Evolutionary conservation across 2,797 vertebrate genomes (phyloP).

Genomic region (Trachops cirrhosus): DNA sequence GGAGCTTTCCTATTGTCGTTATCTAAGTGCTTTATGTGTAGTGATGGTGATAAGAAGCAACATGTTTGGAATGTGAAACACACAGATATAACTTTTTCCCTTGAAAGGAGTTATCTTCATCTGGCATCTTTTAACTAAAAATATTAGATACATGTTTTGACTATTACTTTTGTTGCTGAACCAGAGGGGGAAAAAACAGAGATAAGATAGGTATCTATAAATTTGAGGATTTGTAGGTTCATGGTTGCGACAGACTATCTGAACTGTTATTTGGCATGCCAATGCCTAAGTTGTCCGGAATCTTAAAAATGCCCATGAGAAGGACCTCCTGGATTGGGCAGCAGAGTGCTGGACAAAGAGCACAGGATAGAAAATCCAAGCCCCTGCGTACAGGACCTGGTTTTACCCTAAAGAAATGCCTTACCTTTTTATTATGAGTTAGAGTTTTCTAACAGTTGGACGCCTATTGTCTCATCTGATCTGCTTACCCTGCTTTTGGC

Average conservation of each 20-base stretch:
- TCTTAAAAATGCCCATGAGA: background rate
- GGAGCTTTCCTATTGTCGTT: background rate
- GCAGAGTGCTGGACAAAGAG: background rate
- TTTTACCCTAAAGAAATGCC: background rate
- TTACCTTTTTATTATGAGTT: background rate
- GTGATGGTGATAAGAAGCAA: background rate
- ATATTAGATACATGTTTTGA: slow-evolving; percentile 54
- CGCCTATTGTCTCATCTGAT: background rate
- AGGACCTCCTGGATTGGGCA: background rate
- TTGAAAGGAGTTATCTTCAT: slow-evolving; percentile 32
- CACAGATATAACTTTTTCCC: slow-evolving; percentile 30
- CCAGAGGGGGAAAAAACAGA: slow-evolving; percentile 33
- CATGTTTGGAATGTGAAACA: slow-evolving; percentile 16
- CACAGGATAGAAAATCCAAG: background rate
- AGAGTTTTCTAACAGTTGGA: background rate
- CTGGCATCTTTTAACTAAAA: slow-evolving; percentile 47
- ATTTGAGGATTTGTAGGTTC: background rate
- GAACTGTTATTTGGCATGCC: no score
- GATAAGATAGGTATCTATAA: background rate
- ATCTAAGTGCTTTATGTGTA: background rate
- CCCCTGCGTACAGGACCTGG: background rate
- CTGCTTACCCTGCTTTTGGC: background rate
- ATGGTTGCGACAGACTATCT: background rate
- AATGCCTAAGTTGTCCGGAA: background rate
- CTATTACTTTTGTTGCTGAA: slow-evolving; percentile 41